phyloP scores from a whole-genome alignment of 2,113 vertebrate genomes.

The Sarotherodon lohbergeri region DNA sequence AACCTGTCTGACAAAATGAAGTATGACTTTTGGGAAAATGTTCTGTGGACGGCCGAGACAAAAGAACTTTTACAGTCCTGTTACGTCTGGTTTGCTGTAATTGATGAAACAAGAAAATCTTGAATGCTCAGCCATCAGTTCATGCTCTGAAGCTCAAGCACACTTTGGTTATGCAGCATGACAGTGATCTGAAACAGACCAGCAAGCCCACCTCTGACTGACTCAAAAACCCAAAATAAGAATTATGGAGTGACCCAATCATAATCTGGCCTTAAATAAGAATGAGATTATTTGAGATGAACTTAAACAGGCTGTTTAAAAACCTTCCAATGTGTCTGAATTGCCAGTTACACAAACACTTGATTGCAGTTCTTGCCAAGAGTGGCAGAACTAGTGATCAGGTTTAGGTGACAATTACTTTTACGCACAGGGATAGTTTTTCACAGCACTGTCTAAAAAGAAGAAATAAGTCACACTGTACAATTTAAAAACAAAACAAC shows the following conservation, averaged over 20 bases:
- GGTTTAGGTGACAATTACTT: background rate
- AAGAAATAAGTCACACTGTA: background rate
- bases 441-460: background rate
- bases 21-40: fast-evolving
- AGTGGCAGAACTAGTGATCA: background rate
- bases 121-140: background rate
- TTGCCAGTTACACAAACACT: fast-evolving
- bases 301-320: background rate
- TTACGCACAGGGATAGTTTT: background rate
- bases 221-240: background rate
- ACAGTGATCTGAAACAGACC: background rate
- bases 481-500: background rate
- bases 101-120: background rate
- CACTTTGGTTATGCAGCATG: background rate
- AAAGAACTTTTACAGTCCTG: background rate
- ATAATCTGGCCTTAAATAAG: background rate
- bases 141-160: background rate
- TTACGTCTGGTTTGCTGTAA: background rate
- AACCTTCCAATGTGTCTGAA: background rate
- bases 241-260: background rate
- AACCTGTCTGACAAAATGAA: background rate
- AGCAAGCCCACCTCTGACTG: background rate
- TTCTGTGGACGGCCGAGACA: fast-evolving
- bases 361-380: background rate
- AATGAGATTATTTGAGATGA: background rate